These are phyloP conservation scores for Canis aureus DNA, from an alignment of 2,113 vertebrate species.

Conservation along the genomic window DNA sequence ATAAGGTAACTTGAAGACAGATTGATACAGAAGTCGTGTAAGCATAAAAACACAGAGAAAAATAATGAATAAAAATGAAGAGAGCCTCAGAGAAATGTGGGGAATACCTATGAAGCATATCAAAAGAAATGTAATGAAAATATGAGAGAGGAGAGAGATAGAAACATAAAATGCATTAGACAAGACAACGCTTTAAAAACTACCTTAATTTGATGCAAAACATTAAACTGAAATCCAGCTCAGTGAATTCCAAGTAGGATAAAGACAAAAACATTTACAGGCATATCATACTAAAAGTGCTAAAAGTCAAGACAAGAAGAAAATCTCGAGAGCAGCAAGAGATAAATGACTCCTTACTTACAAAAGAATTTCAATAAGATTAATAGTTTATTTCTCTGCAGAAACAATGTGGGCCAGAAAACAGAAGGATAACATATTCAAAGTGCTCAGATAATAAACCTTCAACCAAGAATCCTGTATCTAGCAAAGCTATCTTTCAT, in stretches of 20 bases:
- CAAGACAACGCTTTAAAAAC: background rate
- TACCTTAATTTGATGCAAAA: background rate
- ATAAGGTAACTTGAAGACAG: background rate
- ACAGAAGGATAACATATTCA: background rate
- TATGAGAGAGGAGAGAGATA: background rate
- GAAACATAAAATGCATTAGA: background rate
- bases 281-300: background rate
- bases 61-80: background rate
- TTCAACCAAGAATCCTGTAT: background rate
- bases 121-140: background rate
- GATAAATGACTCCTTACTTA: background rate
- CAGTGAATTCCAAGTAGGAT: background rate
- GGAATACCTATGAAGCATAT: background rate
- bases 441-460: background rate
- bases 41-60: background rate
- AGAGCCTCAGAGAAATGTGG: background rate
- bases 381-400: background rate
- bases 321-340: background rate
- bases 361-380: background rate
- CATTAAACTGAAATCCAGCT: background rate
- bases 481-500: background rate
- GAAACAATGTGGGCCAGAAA: background rate
- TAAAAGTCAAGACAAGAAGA: background rate
- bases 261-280: background rate
- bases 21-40: background rate